Conservation (phyloP, 2,888 invertebrate species). For the Scaptodrosophila latifasciaeformis region DNA sequence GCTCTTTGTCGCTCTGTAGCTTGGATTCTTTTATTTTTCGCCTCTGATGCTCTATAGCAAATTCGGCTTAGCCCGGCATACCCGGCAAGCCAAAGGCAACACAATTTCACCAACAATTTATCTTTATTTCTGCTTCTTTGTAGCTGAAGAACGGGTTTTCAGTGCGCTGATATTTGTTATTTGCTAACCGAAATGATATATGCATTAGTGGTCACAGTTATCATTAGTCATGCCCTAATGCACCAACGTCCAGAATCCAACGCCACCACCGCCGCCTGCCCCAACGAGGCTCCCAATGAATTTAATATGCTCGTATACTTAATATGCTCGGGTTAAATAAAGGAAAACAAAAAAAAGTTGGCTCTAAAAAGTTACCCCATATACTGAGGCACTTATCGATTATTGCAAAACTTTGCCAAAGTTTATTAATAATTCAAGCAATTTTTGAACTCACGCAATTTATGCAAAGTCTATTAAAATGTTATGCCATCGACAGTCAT, state of each 20-base stretch:
- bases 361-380: not conserved
- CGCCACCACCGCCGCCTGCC: no score
- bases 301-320: no score
- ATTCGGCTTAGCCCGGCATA: no score
- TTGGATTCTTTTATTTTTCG: constrained; percentile 41
- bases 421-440: constrained; percentile 47
- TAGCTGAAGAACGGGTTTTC: not conserved
- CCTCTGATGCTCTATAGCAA: no score
- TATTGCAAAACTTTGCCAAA: constrained; percentile 34
- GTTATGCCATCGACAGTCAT: not conserved
- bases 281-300: constrained; percentile 31
- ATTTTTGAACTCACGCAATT: constrained; percentile 29
- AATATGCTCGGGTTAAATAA: constrained; percentile 15
- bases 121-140: constrained; percentile 50
- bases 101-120: constrained; percentile 62
- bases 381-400: constrained; percentile 56
- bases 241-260: constrained; percentile 22
- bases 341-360: no score
- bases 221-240: constrained; percentile 66
- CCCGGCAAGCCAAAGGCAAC: constrained; percentile 37
- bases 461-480: constrained; percentile 49
- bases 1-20: constrained; percentile 55
- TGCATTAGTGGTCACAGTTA: constrained; percentile 51
- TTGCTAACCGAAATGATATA: constrained; percentile 66
- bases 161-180: constrained; percentile 55